A percentile compares a stretch with the other conserved stretches of the same genome.
phyloP scores from a whole-genome alignment of 2,888 invertebrate species.

The Tiphia femorata region DNA sequence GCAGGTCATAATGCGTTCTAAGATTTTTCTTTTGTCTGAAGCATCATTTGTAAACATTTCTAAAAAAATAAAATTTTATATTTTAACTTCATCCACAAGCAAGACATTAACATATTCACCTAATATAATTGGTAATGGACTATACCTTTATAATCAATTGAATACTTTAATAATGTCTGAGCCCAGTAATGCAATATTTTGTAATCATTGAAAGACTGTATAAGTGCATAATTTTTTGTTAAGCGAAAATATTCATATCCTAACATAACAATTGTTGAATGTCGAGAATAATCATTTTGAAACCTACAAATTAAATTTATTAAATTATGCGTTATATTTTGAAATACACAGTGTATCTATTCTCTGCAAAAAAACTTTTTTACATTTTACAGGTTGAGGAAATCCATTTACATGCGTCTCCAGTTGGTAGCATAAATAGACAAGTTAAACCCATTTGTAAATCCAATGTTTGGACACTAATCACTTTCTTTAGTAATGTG shows the following conservation, averaged over 20 bases:
- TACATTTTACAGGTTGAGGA: conserved; percentile 23
- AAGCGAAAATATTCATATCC: conserved; percentile 56
- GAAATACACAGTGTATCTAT: background rate
- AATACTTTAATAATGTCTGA: conserved; percentile 53
- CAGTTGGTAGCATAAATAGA: conserved; percentile 56
- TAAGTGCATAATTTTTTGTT: conserved; percentile 31
- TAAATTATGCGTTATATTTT: background rate
- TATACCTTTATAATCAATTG: conserved; percentile 60
- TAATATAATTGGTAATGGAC: background rate
- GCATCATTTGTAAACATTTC: conserved; percentile 56
- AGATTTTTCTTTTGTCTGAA: conserved; percentile 50
- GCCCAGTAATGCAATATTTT: conserved; percentile 60
- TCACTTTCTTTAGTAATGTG: conserved; percentile 61
- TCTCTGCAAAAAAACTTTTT: too few species aligned
- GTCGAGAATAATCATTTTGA: conserved; percentile 44
- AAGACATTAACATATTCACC: background rate
- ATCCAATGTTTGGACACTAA: conserved; percentile 63
- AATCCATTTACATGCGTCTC: conserved; percentile 52
- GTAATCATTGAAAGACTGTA: conserved; percentile 40
- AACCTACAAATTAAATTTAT: conserved; percentile 34
- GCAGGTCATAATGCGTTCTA: conserved; percentile 52
- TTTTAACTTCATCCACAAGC: background rate
- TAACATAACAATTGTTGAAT: conserved; percentile 50
- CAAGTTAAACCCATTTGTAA: conserved; percentile 60
- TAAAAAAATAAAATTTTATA: conserved; percentile 17